Evolutionary conservation across 1,140 invertebrate genomes (phyloP).

Genomic region (Drosophila parvula): DNA sequence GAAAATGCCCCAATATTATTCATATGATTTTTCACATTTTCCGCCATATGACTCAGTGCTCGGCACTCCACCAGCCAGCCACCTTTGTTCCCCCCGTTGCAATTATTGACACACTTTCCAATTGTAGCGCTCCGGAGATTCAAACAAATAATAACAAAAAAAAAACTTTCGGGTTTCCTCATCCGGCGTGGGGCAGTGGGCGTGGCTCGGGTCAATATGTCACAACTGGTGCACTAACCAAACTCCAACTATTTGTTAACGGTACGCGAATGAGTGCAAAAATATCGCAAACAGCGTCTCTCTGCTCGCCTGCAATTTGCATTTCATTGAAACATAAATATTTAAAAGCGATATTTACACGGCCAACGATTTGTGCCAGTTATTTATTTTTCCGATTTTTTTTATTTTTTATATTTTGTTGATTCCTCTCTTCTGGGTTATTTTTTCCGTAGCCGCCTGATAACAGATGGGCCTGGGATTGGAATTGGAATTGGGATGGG

Average conservation of each 20-base stretch:
- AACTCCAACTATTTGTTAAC: constrained; percentile 58
- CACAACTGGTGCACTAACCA: constrained; percentile 53
- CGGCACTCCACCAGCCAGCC: background rate
- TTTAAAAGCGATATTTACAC: constrained; percentile 74
- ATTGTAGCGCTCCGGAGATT: constrained; percentile 64
- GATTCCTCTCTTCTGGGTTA: constrained; percentile 12
- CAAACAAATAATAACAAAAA: constrained; percentile 32
- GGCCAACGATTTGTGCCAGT: constrained; percentile 68
- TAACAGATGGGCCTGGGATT: constrained; percentile 69
- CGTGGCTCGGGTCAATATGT: constrained; percentile 70
- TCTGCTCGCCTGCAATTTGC: constrained; percentile 55
- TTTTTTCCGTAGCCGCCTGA: constrained; percentile 38
- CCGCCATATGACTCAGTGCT: constrained; percentile 13
- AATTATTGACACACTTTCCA: constrained; percentile 76
- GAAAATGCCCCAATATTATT: constrained; percentile 13
- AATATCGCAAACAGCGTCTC: constrained; percentile 50
- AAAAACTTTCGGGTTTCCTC: constrained; percentile 15
- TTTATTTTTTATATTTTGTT: constrained; percentile 11
- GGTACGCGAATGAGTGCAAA: constrained; percentile 42
- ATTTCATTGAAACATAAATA: constrained; percentile 78
- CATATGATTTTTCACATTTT: constrained; percentile 32
- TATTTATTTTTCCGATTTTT: constrained; percentile 40
- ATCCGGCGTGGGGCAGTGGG: constrained; percentile 5
- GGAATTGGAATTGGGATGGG: constrained; percentile 50
- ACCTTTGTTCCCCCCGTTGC: constrained; percentile 53